Percentiles rank a stretch among this genome's conserved stretches.
Conservation (phyloP, 2,797 vertebrate species). For the Sebastes melanostomus region DNA sequence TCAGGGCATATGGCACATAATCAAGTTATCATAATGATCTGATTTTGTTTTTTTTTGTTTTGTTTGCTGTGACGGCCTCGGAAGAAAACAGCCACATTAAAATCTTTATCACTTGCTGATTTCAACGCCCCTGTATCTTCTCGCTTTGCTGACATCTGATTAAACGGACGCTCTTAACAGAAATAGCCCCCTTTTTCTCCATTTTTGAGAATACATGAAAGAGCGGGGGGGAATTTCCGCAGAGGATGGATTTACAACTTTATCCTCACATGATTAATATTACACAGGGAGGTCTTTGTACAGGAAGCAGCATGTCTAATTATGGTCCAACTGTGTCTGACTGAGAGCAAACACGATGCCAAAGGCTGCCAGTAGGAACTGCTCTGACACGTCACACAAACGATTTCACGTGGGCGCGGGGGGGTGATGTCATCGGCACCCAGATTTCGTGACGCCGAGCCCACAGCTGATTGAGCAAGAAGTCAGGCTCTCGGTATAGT, state of each 20-base stretch:
- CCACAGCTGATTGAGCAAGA: constrained; percentile 84
- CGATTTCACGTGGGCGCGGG: constrained; percentile 85
- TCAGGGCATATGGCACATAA: constrained; percentile 1
- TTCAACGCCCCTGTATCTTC: constrained; percentile 28
- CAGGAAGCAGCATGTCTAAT: constrained; percentile 83
- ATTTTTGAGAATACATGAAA: constrained; percentile 70
- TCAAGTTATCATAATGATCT: constrained; percentile 19
- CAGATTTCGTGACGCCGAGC: constrained; percentile 79
- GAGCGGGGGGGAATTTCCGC: constrained; percentile 73
- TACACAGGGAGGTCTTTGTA: constrained; percentile 83
- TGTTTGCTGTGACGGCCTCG: not conserved
- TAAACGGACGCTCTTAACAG: constrained; percentile 8
- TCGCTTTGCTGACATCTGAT: constrained; percentile 48
- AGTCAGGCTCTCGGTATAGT: constrained; percentile 73
- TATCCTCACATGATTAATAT: constrained; percentile 84
- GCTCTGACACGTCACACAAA: constrained; percentile 68
- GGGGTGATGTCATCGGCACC: constrained; percentile 83
- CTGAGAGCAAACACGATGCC: constrained; percentile 79
- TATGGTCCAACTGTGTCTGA: constrained; percentile 82
- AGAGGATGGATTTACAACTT: constrained; percentile 82
- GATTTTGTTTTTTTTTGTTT: not conserved
- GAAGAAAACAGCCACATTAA: constrained; percentile 14
- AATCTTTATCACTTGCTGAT: constrained; percentile 35
- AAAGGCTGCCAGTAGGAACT: constrained; percentile 71
- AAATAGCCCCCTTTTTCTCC: constrained; percentile 29